These are phyloP conservation scores for Theristicus caerulescens DNA, from an alignment of 2,113 vertebrate species.

Conservation along the genomic window DNA sequence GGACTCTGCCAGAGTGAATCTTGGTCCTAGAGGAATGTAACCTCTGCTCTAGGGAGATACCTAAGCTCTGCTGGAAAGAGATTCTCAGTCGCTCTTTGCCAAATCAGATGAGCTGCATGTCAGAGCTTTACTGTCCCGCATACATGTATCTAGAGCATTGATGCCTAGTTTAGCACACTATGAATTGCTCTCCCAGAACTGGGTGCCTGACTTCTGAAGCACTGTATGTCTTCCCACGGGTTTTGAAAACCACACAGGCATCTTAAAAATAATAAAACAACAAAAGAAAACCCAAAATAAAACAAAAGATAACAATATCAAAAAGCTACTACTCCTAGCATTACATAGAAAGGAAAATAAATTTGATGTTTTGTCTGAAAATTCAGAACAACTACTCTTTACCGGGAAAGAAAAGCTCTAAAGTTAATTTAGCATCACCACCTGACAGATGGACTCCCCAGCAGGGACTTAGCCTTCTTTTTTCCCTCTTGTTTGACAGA, in stretches of 20 bases:
- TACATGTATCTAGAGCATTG: not conserved
- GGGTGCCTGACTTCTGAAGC: not conserved
- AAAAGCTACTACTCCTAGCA: not conserved
- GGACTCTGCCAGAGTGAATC: not conserved
- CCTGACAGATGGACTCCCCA: slow-evolving; percentile 51
- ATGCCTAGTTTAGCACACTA: not conserved
- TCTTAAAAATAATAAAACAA: not conserved
- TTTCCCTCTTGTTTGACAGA: slow-evolving; percentile 20
- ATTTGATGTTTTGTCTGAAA: not conserved
- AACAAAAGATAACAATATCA: not conserved
- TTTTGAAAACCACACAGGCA: not conserved
- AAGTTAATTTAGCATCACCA: slow-evolving; percentile 42
- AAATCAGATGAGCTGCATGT: not conserved
- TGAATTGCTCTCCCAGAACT: not conserved
- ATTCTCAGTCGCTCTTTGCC: not conserved
- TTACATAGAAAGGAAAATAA: not conserved
- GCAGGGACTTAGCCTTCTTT: slow-evolving; percentile 5
- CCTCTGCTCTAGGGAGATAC: not conserved
- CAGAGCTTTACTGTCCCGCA: not conserved
- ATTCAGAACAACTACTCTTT: not conserved
- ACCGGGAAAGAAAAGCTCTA: not conserved
- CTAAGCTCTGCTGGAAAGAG: not conserved
- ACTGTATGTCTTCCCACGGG: not conserved
- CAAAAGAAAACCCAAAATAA: not conserved
- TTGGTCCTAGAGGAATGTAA: not conserved